Evolutionary conservation across 2,888 invertebrate species (phyloP).

Genomic region (Halocaridina rubra): DNA sequence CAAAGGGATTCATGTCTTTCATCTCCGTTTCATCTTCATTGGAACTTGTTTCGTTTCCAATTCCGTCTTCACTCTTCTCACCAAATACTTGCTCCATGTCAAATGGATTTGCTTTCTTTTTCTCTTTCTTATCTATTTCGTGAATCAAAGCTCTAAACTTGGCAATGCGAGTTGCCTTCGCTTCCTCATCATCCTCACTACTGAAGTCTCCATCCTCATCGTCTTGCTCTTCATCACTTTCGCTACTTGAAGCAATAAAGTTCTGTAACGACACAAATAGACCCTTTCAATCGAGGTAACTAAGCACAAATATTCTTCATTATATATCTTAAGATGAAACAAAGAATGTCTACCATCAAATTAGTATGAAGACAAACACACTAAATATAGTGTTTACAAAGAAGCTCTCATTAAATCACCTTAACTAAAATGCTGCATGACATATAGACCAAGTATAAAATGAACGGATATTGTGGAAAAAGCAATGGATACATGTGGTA

Average conservation of each 20-base stretch:
- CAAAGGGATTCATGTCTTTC: conserved; percentile 46
- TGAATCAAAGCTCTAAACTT: conserved; percentile 46
- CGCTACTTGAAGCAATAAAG: conserved; percentile 43
- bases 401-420: too few species aligned
- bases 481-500: too few species aligned
- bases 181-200: not conserved
- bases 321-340: too few species aligned
- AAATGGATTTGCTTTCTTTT: conserved; percentile 20
- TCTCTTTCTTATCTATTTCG: conserved; percentile 53
- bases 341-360: too few species aligned
- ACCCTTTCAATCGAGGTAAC: too few species aligned
- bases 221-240: conserved; percentile 12
- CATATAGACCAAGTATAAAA: too few species aligned
- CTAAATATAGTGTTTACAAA: too few species aligned
- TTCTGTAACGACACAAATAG: conserved; percentile 55
- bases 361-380: too few species aligned
- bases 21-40: not conserved
- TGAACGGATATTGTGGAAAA: too few species aligned
- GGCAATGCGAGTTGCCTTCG: conserved; percentile 36
- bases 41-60: not conserved
- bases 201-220: not conserved
- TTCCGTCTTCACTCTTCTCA: conserved; percentile 4
- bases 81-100: conserved; percentile 11
- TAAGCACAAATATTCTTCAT: too few species aligned
- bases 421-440: too few species aligned